A percentile compares a stretch with the other conserved stretches of the same genome.
Evolutionary conservation across 2,797 vertebrate species (phyloP).

Genomic region (Rhodeus uyekii): DNA sequence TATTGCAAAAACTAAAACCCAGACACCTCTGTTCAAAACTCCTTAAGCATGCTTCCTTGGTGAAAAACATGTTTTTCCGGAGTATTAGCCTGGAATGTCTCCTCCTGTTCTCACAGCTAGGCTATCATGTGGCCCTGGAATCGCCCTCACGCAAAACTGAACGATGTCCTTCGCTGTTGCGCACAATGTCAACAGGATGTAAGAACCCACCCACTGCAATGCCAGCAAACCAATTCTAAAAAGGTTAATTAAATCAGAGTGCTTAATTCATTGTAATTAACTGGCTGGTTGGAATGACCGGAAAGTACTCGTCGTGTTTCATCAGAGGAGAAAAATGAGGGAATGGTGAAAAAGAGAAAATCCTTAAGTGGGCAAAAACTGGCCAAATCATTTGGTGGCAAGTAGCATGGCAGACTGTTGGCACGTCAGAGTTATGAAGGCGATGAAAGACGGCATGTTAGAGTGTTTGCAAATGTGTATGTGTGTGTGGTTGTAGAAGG

Average conservation of each 20-base stretch:
- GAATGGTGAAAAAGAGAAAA: conserved; percentile 31
- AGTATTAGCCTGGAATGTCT: not conserved
- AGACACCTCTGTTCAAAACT: not conserved
- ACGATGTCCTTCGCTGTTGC: conserved; percentile 49
- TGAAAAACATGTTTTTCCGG: not conserved
- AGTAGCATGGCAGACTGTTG: conserved; percentile 24
- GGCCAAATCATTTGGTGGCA: conserved; percentile 8
- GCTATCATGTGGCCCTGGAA: not conserved
- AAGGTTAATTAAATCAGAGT: conserved; percentile 65
- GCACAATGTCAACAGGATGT: conserved; percentile 59
- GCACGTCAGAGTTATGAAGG: conserved; percentile 31
- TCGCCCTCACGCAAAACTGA: conserved; percentile 10
- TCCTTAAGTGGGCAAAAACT: conserved; percentile 12
- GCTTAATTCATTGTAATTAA: conserved; percentile 63
- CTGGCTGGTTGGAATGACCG: conserved; percentile 49
- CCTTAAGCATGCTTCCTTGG: not conserved
- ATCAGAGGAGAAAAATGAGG: conserved; percentile 37
- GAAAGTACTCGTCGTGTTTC: conserved; percentile 40
- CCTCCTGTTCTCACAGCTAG: not conserved
- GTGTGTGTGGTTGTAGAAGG: not conserved
- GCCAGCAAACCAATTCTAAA: conserved; percentile 65
- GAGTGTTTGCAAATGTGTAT: conserved; percentile 19
- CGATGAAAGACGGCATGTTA: conserved; percentile 2
- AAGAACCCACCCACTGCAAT: conserved; percentile 62
- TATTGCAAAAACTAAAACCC: not conserved